These are phyloP conservation scores for Oncorhynchus mykiss DNA, from an alignment of 2,113 vertebrate species.

Conservation along the genomic window DNA sequence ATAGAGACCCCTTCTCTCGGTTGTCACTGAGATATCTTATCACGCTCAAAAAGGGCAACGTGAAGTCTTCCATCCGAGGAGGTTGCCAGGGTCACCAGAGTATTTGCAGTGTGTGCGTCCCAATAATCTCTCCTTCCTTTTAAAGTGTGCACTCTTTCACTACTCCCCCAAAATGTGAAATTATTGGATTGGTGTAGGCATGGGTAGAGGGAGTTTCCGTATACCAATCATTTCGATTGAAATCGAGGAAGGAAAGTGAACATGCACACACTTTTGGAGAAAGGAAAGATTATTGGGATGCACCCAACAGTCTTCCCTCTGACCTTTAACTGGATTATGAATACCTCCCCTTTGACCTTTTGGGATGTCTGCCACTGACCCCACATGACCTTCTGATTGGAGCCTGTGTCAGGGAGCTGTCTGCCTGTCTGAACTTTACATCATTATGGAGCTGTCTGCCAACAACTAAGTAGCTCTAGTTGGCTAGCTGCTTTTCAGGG, in stretches of 20 bases:
- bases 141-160: too few relatives aligned
- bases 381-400: constrained; percentile 24
- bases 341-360: constrained; percentile 49
- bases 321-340: constrained; percentile 60
- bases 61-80: constrained; percentile 3
- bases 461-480: not conserved
- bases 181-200: too few relatives aligned
- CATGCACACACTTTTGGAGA: too few relatives aligned
- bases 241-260: too few relatives aligned
- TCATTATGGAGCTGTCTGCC: not conserved
- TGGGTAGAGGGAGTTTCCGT: too few relatives aligned
- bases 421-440: constrained; percentile 1
- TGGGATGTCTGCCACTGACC: constrained; percentile 45
- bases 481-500: not conserved
- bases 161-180: too few relatives aligned
- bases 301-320: constrained; percentile 14
- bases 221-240: too few relatives aligned
- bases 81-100: constrained; percentile 11
- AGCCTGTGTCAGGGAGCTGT: constrained; percentile 29
- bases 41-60: constrained; percentile 8
- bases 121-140: too few relatives aligned
- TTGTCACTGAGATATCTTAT: not conserved
- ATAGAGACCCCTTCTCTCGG: not conserved
- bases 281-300: too few relatives aligned
- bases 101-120: constrained; percentile 6